Evolutionary conservation across 2,888 invertebrate genomes (phyloP), one percentile per base, ranked within the genome.

Genomic region (Drosophila neonasuta): DNA sequence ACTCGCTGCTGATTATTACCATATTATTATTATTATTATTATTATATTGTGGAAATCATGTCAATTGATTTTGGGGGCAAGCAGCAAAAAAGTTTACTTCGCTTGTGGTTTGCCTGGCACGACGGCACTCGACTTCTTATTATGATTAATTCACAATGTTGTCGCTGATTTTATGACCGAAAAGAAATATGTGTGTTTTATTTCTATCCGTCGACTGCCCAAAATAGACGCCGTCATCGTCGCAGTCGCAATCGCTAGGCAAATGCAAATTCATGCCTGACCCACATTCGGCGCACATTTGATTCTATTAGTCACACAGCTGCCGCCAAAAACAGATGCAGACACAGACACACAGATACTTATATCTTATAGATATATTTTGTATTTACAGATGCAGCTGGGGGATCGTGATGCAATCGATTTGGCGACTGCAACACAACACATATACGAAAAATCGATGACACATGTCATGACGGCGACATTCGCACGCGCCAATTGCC

Each of bases 261-360:
- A 77, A 70, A 77, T 72, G 72, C 84, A 83, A 86, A 83, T 83
- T 84, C 84, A 86, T 86, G 83, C 76, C 83, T 83, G 83, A 84
- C 83, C 86, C 84, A 86, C 86, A 74, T 83, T 80, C 46, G 49
- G 67, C 54, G 60, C 75, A 73, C 78, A 78, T 80, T 73, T 76
- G 77, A 69, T 74, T 70, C 79, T 69, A 86, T 86, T 86, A 83
- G 83, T 86, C 83, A 83, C 84, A 76, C 77, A 69, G 68, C 76
- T 71, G 70, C 71, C 57, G 74, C 60, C 73, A 61, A 73, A 71
- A 61, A 71, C 58, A 58, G 64, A 70, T 66, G 60, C 56, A 61
- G 32, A 68, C 45, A 65, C 62, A 48, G 45, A 63, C 34, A 62
- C 34, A 60, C 45, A 55, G 29, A 49, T 32, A 51, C 13, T 36